Evolutionary conservation across 1,140 invertebrate species (phyloP).

Genomic region (Bicyclus anynana): DNA sequence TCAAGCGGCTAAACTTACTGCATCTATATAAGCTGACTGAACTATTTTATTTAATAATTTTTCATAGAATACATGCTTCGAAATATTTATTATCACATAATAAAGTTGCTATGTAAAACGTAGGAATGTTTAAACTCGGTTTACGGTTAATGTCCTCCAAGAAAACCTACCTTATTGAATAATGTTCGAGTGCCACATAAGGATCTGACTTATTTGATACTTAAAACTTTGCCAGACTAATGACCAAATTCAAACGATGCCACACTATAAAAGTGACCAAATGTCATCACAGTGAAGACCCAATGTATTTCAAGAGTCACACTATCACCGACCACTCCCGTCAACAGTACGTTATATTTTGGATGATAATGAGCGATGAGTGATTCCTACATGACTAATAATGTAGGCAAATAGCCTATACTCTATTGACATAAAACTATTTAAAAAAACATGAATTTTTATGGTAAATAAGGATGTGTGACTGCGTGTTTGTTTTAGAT

Average conservation of each 20-base stretch:
- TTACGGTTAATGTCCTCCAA: too few relatives aligned
- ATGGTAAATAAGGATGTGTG: constrained; percentile 12
- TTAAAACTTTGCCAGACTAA: background rate
- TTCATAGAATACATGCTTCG: too few relatives aligned
- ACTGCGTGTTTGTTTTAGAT: background rate
- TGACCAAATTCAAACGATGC: background rate
- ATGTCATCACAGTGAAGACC: background rate
- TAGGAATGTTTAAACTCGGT: too few relatives aligned
- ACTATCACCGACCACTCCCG: constrained; percentile 38
- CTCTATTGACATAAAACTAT: constrained; percentile 40
- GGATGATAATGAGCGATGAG: constrained; percentile 48
- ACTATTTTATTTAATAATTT: too few relatives aligned
- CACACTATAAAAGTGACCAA: background rate
- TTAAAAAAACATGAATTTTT: constrained; percentile 7
- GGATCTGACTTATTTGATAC: too few relatives aligned
- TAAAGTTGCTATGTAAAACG: too few relatives aligned
- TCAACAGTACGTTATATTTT: constrained; percentile 21
- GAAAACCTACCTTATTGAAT: too few relatives aligned
- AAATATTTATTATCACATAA: too few relatives aligned
- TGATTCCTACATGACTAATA: constrained; percentile 41
- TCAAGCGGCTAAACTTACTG: too few relatives aligned
- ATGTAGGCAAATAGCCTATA: constrained; percentile 47
- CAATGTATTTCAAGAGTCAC: constrained; percentile 7
- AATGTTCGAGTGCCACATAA: background rate
- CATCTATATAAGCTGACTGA: too few relatives aligned